Conservation (phyloP, 2,888 invertebrate species). For the Tethea ocularis region DNA sequence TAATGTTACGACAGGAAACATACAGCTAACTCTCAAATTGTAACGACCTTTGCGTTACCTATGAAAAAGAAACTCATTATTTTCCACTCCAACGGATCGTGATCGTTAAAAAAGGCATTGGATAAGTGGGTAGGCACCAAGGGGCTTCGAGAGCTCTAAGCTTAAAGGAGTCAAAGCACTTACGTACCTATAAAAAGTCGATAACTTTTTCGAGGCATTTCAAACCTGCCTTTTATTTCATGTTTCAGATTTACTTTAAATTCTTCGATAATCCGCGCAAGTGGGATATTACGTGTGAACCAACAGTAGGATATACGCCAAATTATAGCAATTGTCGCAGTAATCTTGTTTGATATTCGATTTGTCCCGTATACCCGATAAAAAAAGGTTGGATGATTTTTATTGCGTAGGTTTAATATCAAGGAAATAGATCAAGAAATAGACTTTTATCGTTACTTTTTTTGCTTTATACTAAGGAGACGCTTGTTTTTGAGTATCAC, state of each 20-base stretch:
- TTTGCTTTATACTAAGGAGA: too few species aligned
- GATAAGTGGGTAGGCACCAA: conserved; percentile 32
- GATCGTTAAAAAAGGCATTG: conserved; percentile 30
- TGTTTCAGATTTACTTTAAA: neutral
- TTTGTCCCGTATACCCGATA: neutral
- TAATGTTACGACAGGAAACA: neutral
- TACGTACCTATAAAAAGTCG: neutral
- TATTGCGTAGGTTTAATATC: neutral
- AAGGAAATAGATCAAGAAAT: neutral
- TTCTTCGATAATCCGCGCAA: neutral
- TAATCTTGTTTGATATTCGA: neutral
- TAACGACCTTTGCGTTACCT: conserved; percentile 11
- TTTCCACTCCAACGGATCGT: conserved; percentile 27
- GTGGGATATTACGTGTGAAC: neutral
- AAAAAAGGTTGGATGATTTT: neutral
- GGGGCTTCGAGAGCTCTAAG: conserved; percentile 27
- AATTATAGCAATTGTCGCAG: neutral
- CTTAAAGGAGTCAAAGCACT: conserved; percentile 29
- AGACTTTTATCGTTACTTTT: neutral
- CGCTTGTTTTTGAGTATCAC: too few species aligned
- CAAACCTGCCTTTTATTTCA: neutral
- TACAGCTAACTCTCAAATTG: conserved; percentile 11
- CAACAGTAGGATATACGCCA: neutral
- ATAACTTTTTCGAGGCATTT: neutral
- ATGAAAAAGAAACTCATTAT: conserved; percentile 15